These are phyloP conservation scores for Girardinichthys multiradiatus DNA, from an alignment of 2,113 vertebrate genomes.

Conservation along the genomic window DNA sequence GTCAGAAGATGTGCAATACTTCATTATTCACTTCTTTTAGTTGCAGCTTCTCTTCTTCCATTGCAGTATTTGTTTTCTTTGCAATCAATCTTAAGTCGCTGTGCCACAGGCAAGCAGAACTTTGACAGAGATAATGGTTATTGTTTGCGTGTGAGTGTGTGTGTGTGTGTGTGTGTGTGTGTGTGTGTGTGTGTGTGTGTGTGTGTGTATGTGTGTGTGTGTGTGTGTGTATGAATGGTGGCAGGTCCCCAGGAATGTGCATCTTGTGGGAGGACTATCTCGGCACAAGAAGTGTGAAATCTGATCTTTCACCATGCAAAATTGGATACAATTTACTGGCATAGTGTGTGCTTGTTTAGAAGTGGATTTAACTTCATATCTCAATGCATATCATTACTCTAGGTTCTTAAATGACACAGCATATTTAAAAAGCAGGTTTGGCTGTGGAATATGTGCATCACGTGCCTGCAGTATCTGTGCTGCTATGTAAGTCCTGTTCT, in stretches of 20 bases:
- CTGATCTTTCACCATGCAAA: constrained; percentile 44
- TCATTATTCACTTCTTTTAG: constrained; percentile 55
- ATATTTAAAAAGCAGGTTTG: too few species aligned
- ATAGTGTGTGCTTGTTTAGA: too few species aligned
- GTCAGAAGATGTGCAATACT: constrained; percentile 39
- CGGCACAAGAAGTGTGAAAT: constrained; percentile 40
- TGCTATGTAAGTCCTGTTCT: constrained; percentile 55
- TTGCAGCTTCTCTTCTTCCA: constrained; percentile 64
- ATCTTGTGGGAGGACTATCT: constrained; percentile 44
- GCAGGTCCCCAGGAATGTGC: constrained; percentile 44
- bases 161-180: too few species aligned
- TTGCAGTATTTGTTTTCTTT: constrained; percentile 38
- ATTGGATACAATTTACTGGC: constrained; percentile 41
- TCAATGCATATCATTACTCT: constrained; percentile 30
- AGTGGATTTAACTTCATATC: constrained; percentile 23
- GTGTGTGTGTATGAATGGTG: constrained; percentile 32
- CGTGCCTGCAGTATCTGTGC: constrained; percentile 17
- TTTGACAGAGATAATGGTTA: background rate
- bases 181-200: constrained; percentile 26
- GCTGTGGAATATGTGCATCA: constrained; percentile 20
- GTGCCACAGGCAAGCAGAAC: constrained; percentile 31
- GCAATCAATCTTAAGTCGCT: constrained; percentile 19
- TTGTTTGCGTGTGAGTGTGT: too few species aligned
- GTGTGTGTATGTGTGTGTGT: constrained; percentile 26
- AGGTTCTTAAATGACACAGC: constrained; percentile 24